Evolutionary conservation across 2,888 invertebrate species (phyloP).

Genomic region (Strigamia transsilvanica): DNA sequence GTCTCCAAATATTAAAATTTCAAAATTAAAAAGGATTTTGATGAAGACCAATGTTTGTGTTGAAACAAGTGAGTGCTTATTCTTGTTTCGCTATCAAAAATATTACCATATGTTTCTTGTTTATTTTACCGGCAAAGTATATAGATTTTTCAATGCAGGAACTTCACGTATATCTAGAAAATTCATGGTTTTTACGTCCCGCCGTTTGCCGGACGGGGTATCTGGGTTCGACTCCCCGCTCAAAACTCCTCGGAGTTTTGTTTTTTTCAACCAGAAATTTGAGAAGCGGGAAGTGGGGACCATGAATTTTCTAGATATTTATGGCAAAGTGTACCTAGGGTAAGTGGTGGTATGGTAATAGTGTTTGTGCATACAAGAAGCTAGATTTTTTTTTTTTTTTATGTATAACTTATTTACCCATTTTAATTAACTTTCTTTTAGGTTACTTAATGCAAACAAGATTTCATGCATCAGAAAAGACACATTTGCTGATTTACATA

Average conservation of each 20-base stretch:
- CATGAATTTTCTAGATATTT: no score
- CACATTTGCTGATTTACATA: conserved; percentile 87
- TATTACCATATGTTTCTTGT: conserved; percentile 32
- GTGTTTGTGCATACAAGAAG: no score
- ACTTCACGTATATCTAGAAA: no score
- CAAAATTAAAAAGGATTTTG: background rate
- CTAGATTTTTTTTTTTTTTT: no score
- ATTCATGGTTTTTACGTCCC: no score
- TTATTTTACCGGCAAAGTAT: conserved; percentile 9
- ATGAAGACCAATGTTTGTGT: conserved; percentile 13
- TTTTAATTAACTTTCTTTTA: conserved; percentile 66
- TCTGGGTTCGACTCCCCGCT: no score
- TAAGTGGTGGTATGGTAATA: background rate
- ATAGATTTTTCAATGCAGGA: no score
- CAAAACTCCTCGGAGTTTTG: no score
- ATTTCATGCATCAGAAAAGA: conserved; percentile 94
- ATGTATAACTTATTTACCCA: no score
- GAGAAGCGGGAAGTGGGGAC: no score
- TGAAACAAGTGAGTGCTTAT: conserved; percentile 5
- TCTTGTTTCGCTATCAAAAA: background rate
- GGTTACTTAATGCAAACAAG: conserved; percentile 94
- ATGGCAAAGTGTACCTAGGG: background rate
- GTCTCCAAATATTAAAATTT: background rate
- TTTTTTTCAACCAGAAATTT: no score
- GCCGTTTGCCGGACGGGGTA: no score